Conservation (phyloP, 2,888 invertebrate genomes). For the Pseudoips prasinana region DNA sequence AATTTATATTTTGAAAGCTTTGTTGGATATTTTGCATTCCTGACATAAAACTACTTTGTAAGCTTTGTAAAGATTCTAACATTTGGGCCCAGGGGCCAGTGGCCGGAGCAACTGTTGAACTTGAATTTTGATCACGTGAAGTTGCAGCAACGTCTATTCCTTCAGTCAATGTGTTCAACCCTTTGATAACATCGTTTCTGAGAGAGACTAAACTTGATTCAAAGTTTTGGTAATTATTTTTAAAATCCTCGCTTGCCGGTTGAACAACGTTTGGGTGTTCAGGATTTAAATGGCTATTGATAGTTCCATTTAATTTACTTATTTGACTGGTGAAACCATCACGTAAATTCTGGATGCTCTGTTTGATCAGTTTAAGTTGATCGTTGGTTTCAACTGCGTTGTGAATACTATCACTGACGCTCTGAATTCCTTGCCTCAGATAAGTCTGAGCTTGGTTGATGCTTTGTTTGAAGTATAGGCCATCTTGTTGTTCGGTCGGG, state of each 20-base stretch:
- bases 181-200: constrained; percentile 52
- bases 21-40: too few relatives aligned
- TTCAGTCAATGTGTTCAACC: constrained; percentile 50
- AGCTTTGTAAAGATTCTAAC: too few relatives aligned
- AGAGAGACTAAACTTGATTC: constrained; percentile 44
- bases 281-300: constrained; percentile 45
- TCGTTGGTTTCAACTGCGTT: constrained; percentile 47
- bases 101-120: neutral
- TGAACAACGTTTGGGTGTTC: constrained; percentile 22
- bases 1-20: too few relatives aligned
- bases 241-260: constrained; percentile 25
- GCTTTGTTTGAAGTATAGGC: constrained; percentile 47
- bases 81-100: too few relatives aligned
- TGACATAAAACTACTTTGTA: too few relatives aligned
- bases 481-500: constrained; percentile 42
- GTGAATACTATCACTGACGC: constrained; percentile 52
- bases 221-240: constrained; percentile 37
- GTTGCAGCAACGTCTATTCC: constrained; percentile 50
- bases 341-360: constrained; percentile 51
- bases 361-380: constrained; percentile 46
- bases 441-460: constrained; percentile 47
- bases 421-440: constrained; percentile 47
- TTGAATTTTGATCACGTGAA: constrained; percentile 44
- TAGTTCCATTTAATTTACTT: constrained; percentile 50
- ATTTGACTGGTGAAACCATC: constrained; percentile 52